Evolutionary conservation across 2,113 vertebrate species (phyloP).

Genomic region (Megaptera novaeangliae): DNA sequence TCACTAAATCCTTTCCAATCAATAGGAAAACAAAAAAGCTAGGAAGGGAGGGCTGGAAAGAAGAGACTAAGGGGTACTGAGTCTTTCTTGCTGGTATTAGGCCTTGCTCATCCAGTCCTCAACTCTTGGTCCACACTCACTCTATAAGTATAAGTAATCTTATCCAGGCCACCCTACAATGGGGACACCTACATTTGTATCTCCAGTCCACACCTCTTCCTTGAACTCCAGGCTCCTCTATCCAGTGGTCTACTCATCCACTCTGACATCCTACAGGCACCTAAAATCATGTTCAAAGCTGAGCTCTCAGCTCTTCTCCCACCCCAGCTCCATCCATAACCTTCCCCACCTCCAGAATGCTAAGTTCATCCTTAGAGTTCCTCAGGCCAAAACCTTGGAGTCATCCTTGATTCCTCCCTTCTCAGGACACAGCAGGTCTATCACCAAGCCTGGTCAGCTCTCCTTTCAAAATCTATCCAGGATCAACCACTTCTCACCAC

Average conservation of each 20-base stretch:
- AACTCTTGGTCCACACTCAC: neutral
- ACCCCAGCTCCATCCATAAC: neutral
- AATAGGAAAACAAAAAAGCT: neutral
- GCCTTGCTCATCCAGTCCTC: neutral
- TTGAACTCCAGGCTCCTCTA: neutral
- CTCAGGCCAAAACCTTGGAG: neutral
- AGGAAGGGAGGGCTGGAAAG: neutral
- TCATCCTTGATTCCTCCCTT: neutral
- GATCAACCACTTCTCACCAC: neutral
- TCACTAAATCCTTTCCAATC: slow-evolving; percentile 9
- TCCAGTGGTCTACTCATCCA: neutral
- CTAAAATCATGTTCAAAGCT: neutral
- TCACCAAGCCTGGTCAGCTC: neutral
- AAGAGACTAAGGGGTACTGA: neutral
- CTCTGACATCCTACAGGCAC: neutral
- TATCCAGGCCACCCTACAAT: neutral
- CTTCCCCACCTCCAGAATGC: neutral
- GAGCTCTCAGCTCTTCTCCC: neutral
- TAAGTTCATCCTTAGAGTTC: neutral
- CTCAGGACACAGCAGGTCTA: neutral
- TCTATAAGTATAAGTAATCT: neutral
- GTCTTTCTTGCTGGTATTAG: neutral
- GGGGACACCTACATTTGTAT: neutral
- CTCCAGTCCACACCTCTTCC: neutral
- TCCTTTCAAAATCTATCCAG: neutral